Evolutionary conservation across 2,113 vertebrate species (phyloP).

Genomic region (Megaceryle maxima): DNA sequence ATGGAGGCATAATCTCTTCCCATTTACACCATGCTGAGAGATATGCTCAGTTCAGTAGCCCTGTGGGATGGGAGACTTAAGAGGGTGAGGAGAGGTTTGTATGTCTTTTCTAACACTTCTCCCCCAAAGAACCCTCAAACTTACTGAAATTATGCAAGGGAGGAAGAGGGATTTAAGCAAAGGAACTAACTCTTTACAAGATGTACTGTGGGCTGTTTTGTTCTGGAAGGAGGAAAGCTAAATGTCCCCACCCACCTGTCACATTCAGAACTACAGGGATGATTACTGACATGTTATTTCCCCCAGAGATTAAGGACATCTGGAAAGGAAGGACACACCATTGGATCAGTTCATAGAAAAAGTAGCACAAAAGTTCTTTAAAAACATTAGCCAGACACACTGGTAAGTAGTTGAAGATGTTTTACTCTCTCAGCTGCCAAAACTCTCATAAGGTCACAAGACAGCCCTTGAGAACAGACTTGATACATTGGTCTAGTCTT

Average conservation of each 20-base stretch:
- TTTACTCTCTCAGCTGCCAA: neutral
- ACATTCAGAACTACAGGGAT: neutral
- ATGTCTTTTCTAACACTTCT: neutral
- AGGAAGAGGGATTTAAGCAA: neutral
- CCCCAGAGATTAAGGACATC: neutral
- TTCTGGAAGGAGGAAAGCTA: neutral
- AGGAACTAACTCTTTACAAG: neutral
- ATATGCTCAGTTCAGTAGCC: neutral
- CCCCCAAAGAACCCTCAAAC: neutral
- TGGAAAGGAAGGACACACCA: neutral
- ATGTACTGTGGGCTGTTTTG: neutral
- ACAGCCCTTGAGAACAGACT: neutral
- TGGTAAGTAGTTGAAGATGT: neutral
- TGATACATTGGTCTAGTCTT: fast-evolving
- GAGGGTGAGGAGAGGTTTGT: neutral
- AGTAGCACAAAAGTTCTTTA: neutral
- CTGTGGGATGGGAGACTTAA: neutral
- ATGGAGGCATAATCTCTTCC: neutral
- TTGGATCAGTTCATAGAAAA: neutral
- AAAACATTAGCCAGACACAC: neutral
- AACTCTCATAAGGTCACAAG: neutral
- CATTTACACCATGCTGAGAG: neutral
- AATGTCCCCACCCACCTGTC: neutral
- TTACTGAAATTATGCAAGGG: neutral
- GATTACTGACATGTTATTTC: neutral